phyloP scores from a whole-genome alignment of 2,888 invertebrate species.

The Sesamia inferens region DNA sequence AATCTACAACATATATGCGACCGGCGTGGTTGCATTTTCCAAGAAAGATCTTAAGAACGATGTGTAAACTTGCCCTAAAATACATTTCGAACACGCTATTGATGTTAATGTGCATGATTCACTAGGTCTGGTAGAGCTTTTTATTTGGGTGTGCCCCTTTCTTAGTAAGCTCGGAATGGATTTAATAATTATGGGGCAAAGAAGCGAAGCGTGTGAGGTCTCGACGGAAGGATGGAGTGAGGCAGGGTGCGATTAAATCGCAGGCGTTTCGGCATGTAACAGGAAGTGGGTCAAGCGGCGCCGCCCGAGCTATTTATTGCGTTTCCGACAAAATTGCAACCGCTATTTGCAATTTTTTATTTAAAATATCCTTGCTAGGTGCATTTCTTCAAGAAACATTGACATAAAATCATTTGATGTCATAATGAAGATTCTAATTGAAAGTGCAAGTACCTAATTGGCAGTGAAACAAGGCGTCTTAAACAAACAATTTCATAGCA shows the following conservation, averaged over 20 bases:
- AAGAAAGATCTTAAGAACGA: conserved; percentile 34
- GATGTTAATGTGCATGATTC: conserved; percentile 65
- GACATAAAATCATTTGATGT: conserved; percentile 27
- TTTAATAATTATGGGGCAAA: conserved; percentile 87
- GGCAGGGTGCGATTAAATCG: conserved; percentile 88
- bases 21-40: conserved; percentile 11
- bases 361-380: conserved; percentile 59
- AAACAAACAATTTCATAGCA: conserved; percentile 35
- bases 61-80: conserved; percentile 49
- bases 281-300: conserved; percentile 89
- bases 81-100: conserved; percentile 52
- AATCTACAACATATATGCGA: conserved; percentile 11
- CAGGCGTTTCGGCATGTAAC: conserved; percentile 88
- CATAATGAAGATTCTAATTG: conserved; percentile 19
- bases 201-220: conserved; percentile 86
- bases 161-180: conserved; percentile 82
- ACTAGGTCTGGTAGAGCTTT: conserved; percentile 64
- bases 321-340: conserved; percentile 87
- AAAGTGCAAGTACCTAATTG: conserved; percentile 15
- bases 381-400: conserved; percentile 50
- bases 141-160: conserved; percentile 78
- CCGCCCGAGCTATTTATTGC: conserved; percentile 88
- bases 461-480: conserved; percentile 3
- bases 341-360: conserved; percentile 74
- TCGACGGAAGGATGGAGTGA: conserved; percentile 83